A percentile compares a stretch with the other conserved stretches of the same genome.
These are phyloP conservation scores for Eilema caniola DNA, from an alignment of 2,888 invertebrate species.

Conservation along the genomic window DNA sequence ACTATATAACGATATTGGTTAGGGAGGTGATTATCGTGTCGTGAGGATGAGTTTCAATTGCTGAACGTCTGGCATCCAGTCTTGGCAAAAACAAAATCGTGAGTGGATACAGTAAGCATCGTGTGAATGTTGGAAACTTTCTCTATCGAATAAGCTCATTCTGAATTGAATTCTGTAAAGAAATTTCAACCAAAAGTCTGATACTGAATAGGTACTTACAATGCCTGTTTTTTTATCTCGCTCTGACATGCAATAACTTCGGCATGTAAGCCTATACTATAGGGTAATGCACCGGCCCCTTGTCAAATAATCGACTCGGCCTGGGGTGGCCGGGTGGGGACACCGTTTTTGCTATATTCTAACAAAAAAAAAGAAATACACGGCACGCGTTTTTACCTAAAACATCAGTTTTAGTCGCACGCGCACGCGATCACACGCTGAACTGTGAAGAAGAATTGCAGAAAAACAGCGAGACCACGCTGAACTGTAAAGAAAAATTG, in stretches of 20 bases:
- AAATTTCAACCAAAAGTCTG: too few species aligned
- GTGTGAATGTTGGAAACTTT: too few species aligned
- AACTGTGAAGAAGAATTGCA: constrained; percentile 32
- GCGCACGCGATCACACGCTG: constrained; percentile 78
- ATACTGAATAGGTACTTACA: too few species aligned
- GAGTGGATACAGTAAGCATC: too few species aligned
- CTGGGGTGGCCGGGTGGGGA: constrained; percentile 76
- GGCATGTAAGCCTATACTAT: constrained; percentile 66
- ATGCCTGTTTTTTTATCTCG: too few species aligned
- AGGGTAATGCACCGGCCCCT: constrained; percentile 81
- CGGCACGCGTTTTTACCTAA: constrained; percentile 82
- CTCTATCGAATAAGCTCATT: too few species aligned
- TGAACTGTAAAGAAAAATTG: constrained; percentile 37
- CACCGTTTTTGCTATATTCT: constrained; percentile 80
- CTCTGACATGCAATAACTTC: background rate
- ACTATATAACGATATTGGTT: too few species aligned
- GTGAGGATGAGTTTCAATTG: too few species aligned
- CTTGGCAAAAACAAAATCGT: too few species aligned
- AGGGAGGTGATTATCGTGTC: too few species aligned
- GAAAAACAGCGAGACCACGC: constrained; percentile 46
- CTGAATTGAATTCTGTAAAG: too few species aligned
- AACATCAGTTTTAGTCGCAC: constrained; percentile 81
- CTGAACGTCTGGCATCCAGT: too few species aligned
- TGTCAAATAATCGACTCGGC: constrained; percentile 68
- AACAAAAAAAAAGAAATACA: constrained; percentile 74